Evolutionary conservation across 2,888 invertebrate species (phyloP).

Genomic region (Drosophila neutralis): DNA sequence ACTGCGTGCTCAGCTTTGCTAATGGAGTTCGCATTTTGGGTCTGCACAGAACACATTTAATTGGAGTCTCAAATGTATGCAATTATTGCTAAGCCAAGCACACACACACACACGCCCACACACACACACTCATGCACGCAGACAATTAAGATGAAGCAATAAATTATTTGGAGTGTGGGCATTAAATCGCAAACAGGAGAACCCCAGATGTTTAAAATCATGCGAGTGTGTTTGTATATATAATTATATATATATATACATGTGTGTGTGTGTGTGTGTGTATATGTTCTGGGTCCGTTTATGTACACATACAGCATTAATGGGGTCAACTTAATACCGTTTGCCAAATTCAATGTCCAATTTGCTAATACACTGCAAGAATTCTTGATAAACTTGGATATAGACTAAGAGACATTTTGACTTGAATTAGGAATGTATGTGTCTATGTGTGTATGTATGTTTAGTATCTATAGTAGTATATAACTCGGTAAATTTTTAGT

Average conservation of each 20-base stretch:
- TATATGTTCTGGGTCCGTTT: constrained; percentile 6
- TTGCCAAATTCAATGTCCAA: constrained; percentile 68
- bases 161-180: constrained; percentile 49
- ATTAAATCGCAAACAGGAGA: constrained; percentile 30
- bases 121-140: constrained; percentile 4
- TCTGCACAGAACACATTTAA: constrained; percentile 6
- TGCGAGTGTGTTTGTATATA: neutral
- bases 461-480: constrained; percentile 27
- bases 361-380: constrained; percentile 67
- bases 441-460: constrained; percentile 31
- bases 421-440: constrained; percentile 58
- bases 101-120: constrained; percentile 3
- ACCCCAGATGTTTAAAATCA: constrained; percentile 18
- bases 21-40: neutral
- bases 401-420: constrained; percentile 51
- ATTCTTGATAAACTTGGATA: constrained; percentile 22
- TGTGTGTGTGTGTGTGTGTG: constrained; percentile 5
- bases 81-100: constrained; percentile 31
- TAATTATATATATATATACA: neutral
- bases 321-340: constrained; percentile 51
- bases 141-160: constrained; percentile 56
- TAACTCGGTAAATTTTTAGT: constrained; percentile 42
- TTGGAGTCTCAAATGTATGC: constrained; percentile 40
- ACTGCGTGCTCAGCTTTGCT: neutral
- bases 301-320: constrained; percentile 27